Evolutionary conservation across 2,797 vertebrate species (phyloP), one percentile per base, ranked within the genome.

Genomic region (Paedocypris micromegethes): DNA sequence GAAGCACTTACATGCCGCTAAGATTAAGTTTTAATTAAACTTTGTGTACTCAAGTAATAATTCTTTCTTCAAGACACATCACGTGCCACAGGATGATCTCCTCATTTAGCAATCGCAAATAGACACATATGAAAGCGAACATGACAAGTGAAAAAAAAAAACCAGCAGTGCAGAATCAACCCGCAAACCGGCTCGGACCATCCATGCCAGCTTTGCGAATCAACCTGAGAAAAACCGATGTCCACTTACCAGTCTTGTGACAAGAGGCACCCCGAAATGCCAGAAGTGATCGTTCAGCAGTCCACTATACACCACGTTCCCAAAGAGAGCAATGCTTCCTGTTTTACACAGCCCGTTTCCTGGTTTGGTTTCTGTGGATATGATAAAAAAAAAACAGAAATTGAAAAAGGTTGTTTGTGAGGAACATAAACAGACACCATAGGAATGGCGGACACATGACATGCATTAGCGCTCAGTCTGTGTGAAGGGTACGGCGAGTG

Each of bases 251-350:
- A 88, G 87, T 87, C 87, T 86, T 69, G 83, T 85, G 84, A 87
- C 77, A 45, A 88, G 79, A 80, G 87, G 86, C 72, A 86, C 81
- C 81, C 85, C 87, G 4, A 89, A 83, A 75, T 88, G 86, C 85
- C 88, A 89, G 79, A 87, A 82, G 80, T 87, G 84, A 68, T 89
- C 82, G 83, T 83, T 88, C 81, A 89, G 80, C 72, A 88, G 82
- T 48, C 84, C 85, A 58, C 83, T 84, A 82, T 85, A 87, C 71
- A 88, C 85, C 78, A 88, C 86, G 87, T 87, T 88, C 64, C 88
- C 86, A 79, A 88, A 86, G 73, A 88, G 72, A 81, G 87, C 81
- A 82, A 88, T 85, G 83, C 80, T 83, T 86, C 86, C 87, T 78
- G 86, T 78, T 81, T 88, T 88, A 80, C 81, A 88, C 80, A 83